These are phyloP conservation scores for Platorchestia sp. DNA, from an alignment of 1,140 invertebrate genomes.

Conservation along the genomic window DNA sequence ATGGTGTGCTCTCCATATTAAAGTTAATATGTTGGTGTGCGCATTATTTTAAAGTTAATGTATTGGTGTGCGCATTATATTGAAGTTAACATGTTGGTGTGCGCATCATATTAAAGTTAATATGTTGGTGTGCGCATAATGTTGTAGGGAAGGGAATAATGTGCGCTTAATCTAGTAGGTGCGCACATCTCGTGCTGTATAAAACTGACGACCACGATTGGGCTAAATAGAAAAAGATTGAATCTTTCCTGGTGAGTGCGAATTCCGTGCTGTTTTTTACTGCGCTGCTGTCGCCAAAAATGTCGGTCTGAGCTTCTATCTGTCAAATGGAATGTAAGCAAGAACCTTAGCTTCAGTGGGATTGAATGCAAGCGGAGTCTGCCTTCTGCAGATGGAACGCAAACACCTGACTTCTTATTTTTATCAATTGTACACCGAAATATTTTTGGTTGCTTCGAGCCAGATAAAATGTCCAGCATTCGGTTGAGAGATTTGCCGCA, in stretches of 20 bases:
- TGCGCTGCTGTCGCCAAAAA: background rate
- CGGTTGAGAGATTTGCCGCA: background rate
- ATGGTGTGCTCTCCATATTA: too few species aligned
- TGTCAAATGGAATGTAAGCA: background rate
- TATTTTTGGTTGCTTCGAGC: background rate
- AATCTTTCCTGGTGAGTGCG: background rate
- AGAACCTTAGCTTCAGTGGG: background rate
- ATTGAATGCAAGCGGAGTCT: background rate
- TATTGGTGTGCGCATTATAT: too few species aligned
- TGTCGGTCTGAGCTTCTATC: background rate
- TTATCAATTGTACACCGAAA: background rate
- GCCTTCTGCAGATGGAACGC: background rate
- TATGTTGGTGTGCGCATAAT: too few species aligned
- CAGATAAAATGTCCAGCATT: background rate
- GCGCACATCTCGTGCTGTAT: background rate
- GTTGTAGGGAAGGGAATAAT: too few species aligned
- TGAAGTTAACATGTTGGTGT: too few species aligned
- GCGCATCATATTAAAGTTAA: too few species aligned
- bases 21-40: too few species aligned
- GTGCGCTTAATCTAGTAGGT: background rate
- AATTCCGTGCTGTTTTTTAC: background rate
- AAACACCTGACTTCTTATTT: background rate
- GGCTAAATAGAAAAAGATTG: background rate
- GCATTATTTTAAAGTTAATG: too few species aligned
- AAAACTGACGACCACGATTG: background rate